Base-by-base conservation (phyloP, 2,113 vertebrate genomes). In the Periophthalmodon schlosseri region DNA sequence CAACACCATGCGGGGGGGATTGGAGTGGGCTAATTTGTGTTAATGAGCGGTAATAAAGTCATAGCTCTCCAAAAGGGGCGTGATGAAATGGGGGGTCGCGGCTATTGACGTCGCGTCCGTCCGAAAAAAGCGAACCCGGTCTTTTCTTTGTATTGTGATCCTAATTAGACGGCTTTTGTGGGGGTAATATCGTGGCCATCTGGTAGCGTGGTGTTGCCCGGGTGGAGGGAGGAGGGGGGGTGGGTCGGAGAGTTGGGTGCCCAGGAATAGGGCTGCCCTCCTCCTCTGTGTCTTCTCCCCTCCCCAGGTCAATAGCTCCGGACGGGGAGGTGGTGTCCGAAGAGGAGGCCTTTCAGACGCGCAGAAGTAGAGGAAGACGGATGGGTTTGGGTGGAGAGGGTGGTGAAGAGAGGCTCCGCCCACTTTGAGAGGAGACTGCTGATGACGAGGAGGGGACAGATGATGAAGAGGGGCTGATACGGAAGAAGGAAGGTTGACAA, bases 41-140 rank as follows among this genome's bases (percentile, higher is more conserved):
- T 93, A 95, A 95, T 95, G 94, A 94, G 93, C 90, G 84, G 83
- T 95, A 94, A 95, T 94, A 91, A 94, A 95, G 93, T 93, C 94
- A 93, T 93, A 91, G 90, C 82, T 28, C 88, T 86, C 91, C 84
- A 89, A 83, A 10, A 88, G 79, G 83, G 86, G 68, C 33, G 78
- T 75, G 73, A 64, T 67, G 8, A 80, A 77, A 76, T 86, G 69
- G 52, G 80, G 82, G 75, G 84, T 64, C 77, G 82, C 69, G 79
- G 76, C 73, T 75, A 84, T 88, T 87, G 89, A 88, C 83, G 78
- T 8, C 78, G 87, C 76, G 81, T 90, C 86, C 87, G 87, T 92
- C 84, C 87, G 84, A 84, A 21, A 28, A 60, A 15, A 39, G 83
- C 68, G 60, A 79, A 76, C 81, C 49, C 68, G 72, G 65, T 79